A percentile compares a stretch with the other conserved stretches of the same genome.
Conservation (phyloP, 2,888 invertebrate genomes). For the Himalopsyche japonica region DNA sequence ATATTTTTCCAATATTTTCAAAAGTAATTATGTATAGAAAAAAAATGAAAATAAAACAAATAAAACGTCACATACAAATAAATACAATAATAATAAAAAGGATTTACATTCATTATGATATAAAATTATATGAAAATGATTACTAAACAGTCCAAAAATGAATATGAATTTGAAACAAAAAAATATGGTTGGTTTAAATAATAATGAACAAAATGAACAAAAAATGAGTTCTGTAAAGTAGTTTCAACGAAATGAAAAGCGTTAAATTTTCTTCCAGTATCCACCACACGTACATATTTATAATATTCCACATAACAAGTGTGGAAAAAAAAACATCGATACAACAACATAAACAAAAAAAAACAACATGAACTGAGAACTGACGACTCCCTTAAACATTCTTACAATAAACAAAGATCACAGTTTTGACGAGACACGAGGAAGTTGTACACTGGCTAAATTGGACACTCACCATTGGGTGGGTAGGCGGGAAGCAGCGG, state of each 20-base stretch:
- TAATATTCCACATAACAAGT: constrained; percentile 2
- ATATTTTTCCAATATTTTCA: constrained; percentile 23
- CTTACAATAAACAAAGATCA: constrained; percentile 33
- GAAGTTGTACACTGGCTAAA: constrained; percentile 49
- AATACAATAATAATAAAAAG: constrained; percentile 34
- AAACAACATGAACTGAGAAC: constrained; percentile 37
- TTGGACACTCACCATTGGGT: constrained; percentile 62
- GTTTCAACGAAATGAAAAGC: background rate
- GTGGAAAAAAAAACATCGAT: constrained; percentile 7
- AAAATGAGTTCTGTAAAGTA: background rate
- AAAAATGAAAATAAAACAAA: constrained; percentile 39
- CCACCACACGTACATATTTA: background rate
- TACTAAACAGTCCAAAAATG: constrained; percentile 15
- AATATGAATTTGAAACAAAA: constrained; percentile 15
- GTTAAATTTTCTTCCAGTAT: constrained; percentile 22
- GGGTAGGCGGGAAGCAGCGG: constrained; percentile 56
- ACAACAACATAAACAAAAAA: constrained; percentile 20
- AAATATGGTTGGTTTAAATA: constrained; percentile 7
- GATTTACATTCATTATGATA: constrained; percentile 30
- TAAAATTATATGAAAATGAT: constrained; percentile 17
- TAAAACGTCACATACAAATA: constrained; percentile 40
- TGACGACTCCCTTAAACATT: constrained; percentile 46
- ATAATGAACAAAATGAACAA: background rate
- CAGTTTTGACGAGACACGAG: constrained; percentile 38
- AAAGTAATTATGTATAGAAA: constrained; percentile 22